Evolutionary conservation across 2,888 invertebrate species (phyloP).

Genomic region (Carabus problematicus): DNA sequence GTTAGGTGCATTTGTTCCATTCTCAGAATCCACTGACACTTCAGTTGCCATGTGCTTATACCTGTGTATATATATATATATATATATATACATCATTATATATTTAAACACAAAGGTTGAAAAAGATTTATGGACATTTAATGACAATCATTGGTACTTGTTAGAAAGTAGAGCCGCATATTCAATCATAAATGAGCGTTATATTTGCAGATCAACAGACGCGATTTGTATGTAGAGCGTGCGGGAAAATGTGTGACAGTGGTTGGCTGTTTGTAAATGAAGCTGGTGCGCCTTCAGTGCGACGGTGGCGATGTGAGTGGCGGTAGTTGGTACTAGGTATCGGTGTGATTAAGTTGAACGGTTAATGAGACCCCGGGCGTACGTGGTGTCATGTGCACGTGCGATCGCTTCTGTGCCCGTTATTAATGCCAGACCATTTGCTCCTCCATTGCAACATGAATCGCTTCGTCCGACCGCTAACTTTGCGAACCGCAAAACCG

Average conservation of each 20-base stretch:
- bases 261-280: neutral
- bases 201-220: neutral
- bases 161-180: no score
- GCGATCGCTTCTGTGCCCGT: conserved; percentile 15
- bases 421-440: conserved; percentile 36
- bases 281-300: neutral
- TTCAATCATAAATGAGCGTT: neutral
- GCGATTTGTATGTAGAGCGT: neutral
- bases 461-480: conserved; percentile 7
- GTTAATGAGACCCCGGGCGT: conserved; percentile 7
- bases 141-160: no score
- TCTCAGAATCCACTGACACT: neutral
- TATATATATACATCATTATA: neutral
- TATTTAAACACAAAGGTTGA: no score
- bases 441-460: conserved; percentile 3
- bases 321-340: neutral
- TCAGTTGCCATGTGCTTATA: neutral
- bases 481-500: conserved; percentile 16
- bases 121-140: no score
- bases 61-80: neutral
- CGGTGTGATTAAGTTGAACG: conserved; percentile 7
- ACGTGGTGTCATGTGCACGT: conserved; percentile 30
- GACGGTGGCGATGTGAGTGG: neutral
- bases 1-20: neutral
- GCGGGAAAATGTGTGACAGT: no score